Evolutionary conservation across 1,140 invertebrate species (phyloP).

Genomic region (Battus philenor): DNA sequence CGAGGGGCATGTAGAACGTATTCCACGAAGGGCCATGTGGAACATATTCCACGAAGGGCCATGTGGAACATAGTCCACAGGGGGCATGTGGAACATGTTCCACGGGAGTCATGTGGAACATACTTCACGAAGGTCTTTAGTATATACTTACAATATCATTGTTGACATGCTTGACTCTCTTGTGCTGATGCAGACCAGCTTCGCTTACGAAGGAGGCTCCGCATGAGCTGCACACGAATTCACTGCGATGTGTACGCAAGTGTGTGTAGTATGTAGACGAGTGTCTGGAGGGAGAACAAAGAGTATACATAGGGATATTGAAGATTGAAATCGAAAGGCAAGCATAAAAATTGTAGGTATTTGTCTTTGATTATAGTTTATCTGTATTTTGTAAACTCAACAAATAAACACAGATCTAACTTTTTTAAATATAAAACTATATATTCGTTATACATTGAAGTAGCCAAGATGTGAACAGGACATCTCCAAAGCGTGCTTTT

Average conservation of each 20-base stretch:
- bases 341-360: not conserved
- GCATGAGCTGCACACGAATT: slow-evolving; percentile 37
- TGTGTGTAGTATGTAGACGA: slow-evolving; percentile 62
- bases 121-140: no score
- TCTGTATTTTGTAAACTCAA: not conserved
- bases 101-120: no score
- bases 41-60: no score
- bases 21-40: no score
- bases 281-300: slow-evolving; percentile 28
- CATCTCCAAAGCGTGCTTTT: no score
- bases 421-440: no score
- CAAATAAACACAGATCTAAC: no score
- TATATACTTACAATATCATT: slow-evolving; percentile 36
- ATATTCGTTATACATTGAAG: no score
- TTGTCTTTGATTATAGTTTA: not conserved
- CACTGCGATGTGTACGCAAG: slow-evolving; percentile 54
- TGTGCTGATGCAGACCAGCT: slow-evolving; percentile 42
- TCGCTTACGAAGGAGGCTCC: slow-evolving; percentile 51
- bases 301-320: slow-evolving; percentile 12
- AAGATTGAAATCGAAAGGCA: not conserved
- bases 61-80: no score
- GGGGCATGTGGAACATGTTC: no score
- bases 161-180: slow-evolving; percentile 37
- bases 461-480: no score
- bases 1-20: no score